Evolutionary conservation across 1,140 invertebrate genomes (phyloP).

Genomic region (Leptinotarsa lineolata): DNA sequence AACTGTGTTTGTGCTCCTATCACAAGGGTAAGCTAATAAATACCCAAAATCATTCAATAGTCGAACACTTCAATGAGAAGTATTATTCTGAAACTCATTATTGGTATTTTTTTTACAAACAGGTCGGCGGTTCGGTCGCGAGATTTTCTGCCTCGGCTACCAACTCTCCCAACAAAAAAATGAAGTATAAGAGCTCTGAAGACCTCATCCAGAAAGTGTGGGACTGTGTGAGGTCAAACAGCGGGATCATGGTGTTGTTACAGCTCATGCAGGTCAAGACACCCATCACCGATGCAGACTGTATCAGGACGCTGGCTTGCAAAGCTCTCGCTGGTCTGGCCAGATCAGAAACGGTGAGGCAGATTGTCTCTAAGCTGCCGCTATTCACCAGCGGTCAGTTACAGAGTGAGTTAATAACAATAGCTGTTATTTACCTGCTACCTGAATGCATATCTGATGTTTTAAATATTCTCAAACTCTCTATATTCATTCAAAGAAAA

Average conservation of each 20-base stretch:
- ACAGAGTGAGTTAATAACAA: conserved; percentile 67
- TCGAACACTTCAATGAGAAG: neutral
- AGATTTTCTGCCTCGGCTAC: conserved; percentile 62
- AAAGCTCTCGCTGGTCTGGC: conserved; percentile 90
- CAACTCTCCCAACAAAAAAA: conserved; percentile 74
- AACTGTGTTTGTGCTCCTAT: conserved; percentile 93
- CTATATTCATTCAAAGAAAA: no score
- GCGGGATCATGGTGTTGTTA: conserved; percentile 91
- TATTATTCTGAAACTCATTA: no score
- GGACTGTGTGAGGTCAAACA: conserved; percentile 90
- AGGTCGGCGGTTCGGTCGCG: conserved; percentile 68
- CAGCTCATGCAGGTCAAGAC: conserved; percentile 88
- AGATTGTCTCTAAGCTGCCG: conserved; percentile 95
- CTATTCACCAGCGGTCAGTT: conserved; percentile 92
- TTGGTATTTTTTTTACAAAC: conserved; percentile 3
- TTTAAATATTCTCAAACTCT: no score
- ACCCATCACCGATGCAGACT: conserved; percentile 96
- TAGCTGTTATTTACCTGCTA: no score
- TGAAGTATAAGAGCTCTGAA: conserved; percentile 74
- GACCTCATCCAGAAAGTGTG: conserved; percentile 89
- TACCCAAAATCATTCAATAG: conserved; percentile 54
- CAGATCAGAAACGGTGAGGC: conserved; percentile 86
- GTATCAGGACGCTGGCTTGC: conserved; percentile 88
- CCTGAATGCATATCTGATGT: neutral
- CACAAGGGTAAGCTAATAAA: conserved; percentile 68